phyloP scores from a whole-genome alignment of 2,113 vertebrate species.

The Acinonyx jubatus region DNA sequence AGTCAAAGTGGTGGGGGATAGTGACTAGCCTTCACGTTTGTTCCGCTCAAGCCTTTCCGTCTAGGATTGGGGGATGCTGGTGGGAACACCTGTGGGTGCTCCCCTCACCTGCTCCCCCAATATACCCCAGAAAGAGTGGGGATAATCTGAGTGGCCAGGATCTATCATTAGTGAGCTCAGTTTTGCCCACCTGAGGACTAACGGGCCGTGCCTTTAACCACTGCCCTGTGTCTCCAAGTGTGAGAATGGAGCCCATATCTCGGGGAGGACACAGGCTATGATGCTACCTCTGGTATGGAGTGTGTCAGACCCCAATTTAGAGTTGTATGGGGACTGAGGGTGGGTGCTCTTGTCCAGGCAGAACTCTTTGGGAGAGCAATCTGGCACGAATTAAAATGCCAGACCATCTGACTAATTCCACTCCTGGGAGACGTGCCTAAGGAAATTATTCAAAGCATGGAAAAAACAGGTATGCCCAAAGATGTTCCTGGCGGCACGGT shows the following conservation, averaged over 20 bases:
- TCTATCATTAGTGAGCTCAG: not conserved
- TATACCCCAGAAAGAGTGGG: not conserved
- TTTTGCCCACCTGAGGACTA: not conserved
- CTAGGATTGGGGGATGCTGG: not conserved
- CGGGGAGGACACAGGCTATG: not conserved
- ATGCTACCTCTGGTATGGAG: not conserved
- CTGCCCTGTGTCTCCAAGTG: not conserved
- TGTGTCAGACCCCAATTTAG: fast-evolving
- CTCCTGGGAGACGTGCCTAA: not conserved
- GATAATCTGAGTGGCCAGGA: not conserved
- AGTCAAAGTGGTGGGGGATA: not conserved
- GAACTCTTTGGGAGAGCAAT: not conserved
- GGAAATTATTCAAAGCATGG: not conserved
- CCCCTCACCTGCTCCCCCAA: too few relatives aligned
- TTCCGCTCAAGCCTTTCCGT: not conserved
- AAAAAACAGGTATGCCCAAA: not conserved
- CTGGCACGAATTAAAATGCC: not conserved
- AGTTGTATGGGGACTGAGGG: not conserved
- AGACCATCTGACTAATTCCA: not conserved
- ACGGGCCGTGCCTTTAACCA: fast-evolving
- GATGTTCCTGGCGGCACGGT: not conserved
- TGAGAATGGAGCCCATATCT: not conserved
- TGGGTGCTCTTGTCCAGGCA: not conserved
- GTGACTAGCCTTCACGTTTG: too few relatives aligned
- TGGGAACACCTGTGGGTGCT: not conserved